Percentiles rank a stretch among this genome's conserved stretches.
Evolutionary conservation across 2,113 vertebrate species (phyloP).

Genomic region (Ranitomeya imitator): DNA sequence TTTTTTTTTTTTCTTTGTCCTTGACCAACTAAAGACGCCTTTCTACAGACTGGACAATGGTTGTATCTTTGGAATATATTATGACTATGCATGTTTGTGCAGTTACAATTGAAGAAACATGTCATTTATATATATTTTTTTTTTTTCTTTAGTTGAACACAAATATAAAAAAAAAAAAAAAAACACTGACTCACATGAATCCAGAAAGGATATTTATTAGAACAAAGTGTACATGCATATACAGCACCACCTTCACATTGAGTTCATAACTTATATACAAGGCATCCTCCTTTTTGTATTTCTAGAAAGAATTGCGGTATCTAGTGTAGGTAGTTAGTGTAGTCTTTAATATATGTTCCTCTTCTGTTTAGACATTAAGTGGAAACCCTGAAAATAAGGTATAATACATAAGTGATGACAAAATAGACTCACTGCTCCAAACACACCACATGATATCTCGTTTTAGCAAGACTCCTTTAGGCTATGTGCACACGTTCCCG

Average conservation of each 20-base stretch:
- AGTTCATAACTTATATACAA: not conserved
- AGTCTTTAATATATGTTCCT: not conserved
- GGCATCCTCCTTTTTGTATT: not conserved
- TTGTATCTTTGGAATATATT: slow-evolving; percentile 11
- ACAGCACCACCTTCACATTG: not conserved
- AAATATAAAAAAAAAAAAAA: not conserved
- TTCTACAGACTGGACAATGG: slow-evolving; percentile 24
- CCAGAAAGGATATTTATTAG: slow-evolving; percentile 10
- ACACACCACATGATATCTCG: not conserved
- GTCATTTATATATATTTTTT: not conserved
- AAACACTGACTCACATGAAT: slow-evolving; percentile 16
- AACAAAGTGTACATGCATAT: slow-evolving; percentile 3
- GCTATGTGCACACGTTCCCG: no score
- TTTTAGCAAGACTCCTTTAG: not conserved
- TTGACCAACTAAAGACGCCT: not conserved
- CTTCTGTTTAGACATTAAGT: not conserved
- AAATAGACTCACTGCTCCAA: not conserved
- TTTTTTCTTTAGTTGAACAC: slow-evolving; percentile 15
- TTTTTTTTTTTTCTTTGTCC: slow-evolving; percentile 17
- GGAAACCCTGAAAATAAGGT: not conserved
- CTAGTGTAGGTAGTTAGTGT: not conserved
- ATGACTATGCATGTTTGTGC: slow-evolving; percentile 46
- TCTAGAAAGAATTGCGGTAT: not conserved
- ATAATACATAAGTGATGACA: not conserved
- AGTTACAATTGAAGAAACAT: slow-evolving; percentile 27